Conservation (phyloP, 2,888 invertebrate genomes). For the Chrysomela aeneicollis region DNA sequence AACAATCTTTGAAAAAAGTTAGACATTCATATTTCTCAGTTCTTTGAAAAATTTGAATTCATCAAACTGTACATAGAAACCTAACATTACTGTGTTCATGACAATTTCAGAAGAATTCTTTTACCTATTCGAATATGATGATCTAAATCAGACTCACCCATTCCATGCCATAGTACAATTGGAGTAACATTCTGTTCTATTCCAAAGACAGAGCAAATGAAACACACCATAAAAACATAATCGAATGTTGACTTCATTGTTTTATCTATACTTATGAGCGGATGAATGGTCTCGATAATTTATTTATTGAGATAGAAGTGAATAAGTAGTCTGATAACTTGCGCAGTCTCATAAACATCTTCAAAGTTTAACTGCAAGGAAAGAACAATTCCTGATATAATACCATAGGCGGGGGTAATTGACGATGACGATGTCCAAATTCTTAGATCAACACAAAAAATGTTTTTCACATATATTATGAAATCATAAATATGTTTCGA, state of each 20-base stretch:
- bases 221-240: slow-evolving; percentile 22
- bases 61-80: too few species aligned
- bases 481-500: too few species aligned
- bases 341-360: not conserved
- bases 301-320: not conserved
- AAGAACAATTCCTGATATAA: not conserved
- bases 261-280: not conserved
- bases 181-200: slow-evolving; percentile 40
- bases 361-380: not conserved
- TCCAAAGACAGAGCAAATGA: slow-evolving; percentile 18
- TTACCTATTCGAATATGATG: not conserved
- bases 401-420: not conserved
- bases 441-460: too few species aligned
- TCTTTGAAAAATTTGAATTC: too few species aligned
- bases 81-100: too few species aligned
- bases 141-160: slow-evolving; percentile 72
- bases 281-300: not conserved
- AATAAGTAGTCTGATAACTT: not conserved
- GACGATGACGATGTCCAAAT: too few species aligned
- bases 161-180: slow-evolving; percentile 71
- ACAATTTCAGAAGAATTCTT: too few species aligned
- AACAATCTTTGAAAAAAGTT: too few species aligned
- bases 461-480: too few species aligned
- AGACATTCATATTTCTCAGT: too few species aligned
- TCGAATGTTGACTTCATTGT: slow-evolving; percentile 1